phyloP scores from a whole-genome alignment of 2,113 vertebrate genomes.

The Equus przewalskii region DNA sequence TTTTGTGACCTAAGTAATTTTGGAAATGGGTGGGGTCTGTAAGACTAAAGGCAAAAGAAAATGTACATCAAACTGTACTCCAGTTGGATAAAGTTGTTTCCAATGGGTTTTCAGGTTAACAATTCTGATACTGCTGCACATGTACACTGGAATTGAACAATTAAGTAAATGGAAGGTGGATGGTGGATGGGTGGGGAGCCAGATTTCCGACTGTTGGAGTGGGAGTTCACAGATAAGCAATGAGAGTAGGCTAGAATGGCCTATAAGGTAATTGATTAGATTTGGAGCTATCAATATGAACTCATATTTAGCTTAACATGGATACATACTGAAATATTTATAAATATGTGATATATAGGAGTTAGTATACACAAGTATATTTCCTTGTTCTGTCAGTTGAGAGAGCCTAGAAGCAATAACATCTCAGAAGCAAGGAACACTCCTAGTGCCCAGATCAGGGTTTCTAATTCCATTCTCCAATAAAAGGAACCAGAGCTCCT shows the following conservation, averaged over 20 bases:
- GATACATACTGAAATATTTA: not conserved
- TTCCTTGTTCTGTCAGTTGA: constrained; percentile 6
- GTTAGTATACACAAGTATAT: not conserved
- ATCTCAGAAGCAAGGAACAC: not conserved
- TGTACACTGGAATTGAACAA: not conserved
- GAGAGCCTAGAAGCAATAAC: not conserved
- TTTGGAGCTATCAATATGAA: not conserved
- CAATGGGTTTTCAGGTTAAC: not conserved
- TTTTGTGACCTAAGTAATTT: constrained; percentile 20
- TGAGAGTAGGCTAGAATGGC: not conserved
- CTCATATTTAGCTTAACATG: not conserved
- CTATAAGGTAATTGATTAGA: not conserved
- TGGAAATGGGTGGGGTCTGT: not conserved
- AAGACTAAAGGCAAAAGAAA: not conserved
- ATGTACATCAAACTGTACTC: not conserved
- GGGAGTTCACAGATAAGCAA: not conserved
- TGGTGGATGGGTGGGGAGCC: not conserved
- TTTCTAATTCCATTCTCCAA: not conserved
- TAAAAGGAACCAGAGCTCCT: not conserved
- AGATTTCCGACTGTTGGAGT: not conserved
- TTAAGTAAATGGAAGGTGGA: not conserved
- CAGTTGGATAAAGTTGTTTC: not conserved
- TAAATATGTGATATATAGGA: too few species aligned
- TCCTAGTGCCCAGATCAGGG: not conserved
- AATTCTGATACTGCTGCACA: not conserved